phyloP scores from a whole-genome alignment of 35 echinoderm and acorn worm genomes.

The Diadema setosum region DNA sequence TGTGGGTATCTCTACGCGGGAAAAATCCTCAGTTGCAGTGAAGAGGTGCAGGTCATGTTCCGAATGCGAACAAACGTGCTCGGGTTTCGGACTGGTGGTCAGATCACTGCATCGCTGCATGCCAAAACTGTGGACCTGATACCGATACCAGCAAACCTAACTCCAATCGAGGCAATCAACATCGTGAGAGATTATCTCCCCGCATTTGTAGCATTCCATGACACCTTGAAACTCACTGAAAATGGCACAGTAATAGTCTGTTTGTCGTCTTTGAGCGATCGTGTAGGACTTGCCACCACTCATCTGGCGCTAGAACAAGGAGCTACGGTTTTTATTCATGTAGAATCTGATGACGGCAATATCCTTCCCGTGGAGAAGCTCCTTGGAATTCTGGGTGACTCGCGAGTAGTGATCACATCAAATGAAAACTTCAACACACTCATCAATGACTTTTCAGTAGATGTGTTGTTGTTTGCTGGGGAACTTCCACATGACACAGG shows the following conservation, averaged over 20 bases:
- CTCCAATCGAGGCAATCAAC: conserved; percentile 85
- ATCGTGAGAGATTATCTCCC: conserved; percentile 92
- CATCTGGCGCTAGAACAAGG: conserved; percentile 93
- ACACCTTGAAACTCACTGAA: conserved; percentile 76
- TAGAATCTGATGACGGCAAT: conserved; percentile 88
- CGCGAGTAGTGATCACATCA: conserved; percentile 84
- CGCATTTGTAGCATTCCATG: conserved; percentile 94
- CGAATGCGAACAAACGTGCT: conserved; percentile 84
- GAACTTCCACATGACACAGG: conserved; percentile 77
- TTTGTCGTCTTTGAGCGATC: conserved; percentile 78
- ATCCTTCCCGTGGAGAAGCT: conserved; percentile 91
- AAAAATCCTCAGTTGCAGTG: conserved; percentile 71
- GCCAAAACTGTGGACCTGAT: conserved; percentile 72
- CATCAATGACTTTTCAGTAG: conserved; percentile 88
- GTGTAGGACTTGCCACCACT: conserved; percentile 89
- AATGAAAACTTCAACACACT: conserved; percentile 85
- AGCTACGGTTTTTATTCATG: conserved; percentile 85
- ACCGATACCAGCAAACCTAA: conserved; percentile 78
- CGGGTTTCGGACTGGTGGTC: conserved; percentile 49
- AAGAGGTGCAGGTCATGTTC: conserved; percentile 86
- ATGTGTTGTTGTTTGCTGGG: conserved; percentile 90
- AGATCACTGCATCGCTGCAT: conserved; percentile 63
- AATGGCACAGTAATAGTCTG: conserved; percentile 92
- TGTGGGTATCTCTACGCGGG: conserved; percentile 78
- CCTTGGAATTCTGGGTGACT: conserved; percentile 89